These are phyloP conservation scores for Aricia artaxerxes DNA, from an alignment of 2,888 invertebrate genomes.

Conservation along the genomic window DNA sequence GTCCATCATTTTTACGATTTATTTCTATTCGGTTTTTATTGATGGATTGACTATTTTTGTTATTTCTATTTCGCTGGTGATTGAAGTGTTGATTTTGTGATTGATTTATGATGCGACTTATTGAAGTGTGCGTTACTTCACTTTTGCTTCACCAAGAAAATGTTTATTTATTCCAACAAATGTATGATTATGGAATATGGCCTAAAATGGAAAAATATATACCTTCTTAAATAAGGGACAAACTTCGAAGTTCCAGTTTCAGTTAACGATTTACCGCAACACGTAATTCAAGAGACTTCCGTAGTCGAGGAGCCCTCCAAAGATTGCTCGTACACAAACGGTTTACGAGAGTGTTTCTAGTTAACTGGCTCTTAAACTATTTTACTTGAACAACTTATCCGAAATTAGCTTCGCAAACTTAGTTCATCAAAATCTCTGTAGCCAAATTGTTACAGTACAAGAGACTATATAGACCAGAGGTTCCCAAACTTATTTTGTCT, in stretches of 20 bases:
- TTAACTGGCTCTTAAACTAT: slow-evolving; percentile 19
- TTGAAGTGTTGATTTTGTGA: neutral
- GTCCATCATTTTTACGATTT: neutral
- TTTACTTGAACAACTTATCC: neutral
- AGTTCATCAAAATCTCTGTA: neutral
- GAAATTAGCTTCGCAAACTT: neutral
- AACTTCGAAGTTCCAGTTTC: neutral
- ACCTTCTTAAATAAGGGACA: neutral
- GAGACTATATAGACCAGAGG: too few species aligned
- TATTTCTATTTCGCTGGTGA: neutral
- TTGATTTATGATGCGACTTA: neutral
- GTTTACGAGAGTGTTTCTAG: neutral
- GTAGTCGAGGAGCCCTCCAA: neutral
- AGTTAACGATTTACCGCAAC: neutral
- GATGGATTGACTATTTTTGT: neutral
- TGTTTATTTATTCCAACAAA: neutral
- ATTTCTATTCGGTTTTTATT: neutral
- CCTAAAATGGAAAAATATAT: neutral
- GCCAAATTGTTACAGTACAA: neutral
- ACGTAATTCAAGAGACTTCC: slow-evolving; percentile 15
- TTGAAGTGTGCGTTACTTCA: neutral
- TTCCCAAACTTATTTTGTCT: too few species aligned
- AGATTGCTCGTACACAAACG: slow-evolving; percentile 14
- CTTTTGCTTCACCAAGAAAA: neutral
- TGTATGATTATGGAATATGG: neutral